These are phyloP conservation scores for Cyrtodaria siliqua DNA, from an alignment of 2,888 invertebrate species.

Conservation along the genomic window DNA sequence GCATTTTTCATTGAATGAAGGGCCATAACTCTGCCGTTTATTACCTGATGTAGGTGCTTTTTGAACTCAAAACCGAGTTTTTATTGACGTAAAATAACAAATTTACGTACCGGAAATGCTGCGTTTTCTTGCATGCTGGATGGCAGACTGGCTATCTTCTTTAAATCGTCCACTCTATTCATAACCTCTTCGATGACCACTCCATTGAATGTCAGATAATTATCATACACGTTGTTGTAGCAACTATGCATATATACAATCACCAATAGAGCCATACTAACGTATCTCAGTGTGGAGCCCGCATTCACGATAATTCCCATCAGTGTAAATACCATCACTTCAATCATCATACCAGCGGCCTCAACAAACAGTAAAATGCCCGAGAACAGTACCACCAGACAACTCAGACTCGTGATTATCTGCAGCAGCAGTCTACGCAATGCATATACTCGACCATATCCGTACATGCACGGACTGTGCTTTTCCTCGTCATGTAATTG, in stretches of 20 bases:
- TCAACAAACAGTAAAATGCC: conserved; percentile 81
- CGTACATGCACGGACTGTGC: conserved; percentile 66
- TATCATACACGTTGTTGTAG: conserved; percentile 84
- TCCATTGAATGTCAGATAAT: conserved; percentile 83
- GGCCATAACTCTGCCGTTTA: too few relatives aligned
- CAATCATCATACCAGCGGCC: conserved; percentile 79
- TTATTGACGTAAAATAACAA: too few relatives aligned
- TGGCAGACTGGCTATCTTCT: conserved; percentile 78
- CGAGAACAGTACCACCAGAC: conserved; percentile 74
- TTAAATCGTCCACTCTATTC: conserved; percentile 80
- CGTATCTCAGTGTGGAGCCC: conserved; percentile 80
- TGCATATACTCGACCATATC: conserved; percentile 58
- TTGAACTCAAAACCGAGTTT: too few relatives aligned
- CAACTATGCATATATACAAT: conserved; percentile 84
- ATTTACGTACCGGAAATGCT: conserved; percentile 82
- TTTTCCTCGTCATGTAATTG: conserved; percentile 58
- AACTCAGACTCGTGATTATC: conserved; percentile 68
- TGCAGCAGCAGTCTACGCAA: conserved; percentile 61
- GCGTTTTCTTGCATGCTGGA: conserved; percentile 81
- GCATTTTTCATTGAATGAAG: too few relatives aligned
- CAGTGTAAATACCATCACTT: conserved; percentile 83
- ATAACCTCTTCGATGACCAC: conserved; percentile 82
- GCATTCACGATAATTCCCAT: conserved; percentile 85
- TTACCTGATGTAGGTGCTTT: too few relatives aligned
- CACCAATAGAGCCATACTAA: conserved; percentile 82